Evolutionary conservation across 2,797 vertebrate species (phyloP).

Genomic region (Anguilla pacifica): DNA sequence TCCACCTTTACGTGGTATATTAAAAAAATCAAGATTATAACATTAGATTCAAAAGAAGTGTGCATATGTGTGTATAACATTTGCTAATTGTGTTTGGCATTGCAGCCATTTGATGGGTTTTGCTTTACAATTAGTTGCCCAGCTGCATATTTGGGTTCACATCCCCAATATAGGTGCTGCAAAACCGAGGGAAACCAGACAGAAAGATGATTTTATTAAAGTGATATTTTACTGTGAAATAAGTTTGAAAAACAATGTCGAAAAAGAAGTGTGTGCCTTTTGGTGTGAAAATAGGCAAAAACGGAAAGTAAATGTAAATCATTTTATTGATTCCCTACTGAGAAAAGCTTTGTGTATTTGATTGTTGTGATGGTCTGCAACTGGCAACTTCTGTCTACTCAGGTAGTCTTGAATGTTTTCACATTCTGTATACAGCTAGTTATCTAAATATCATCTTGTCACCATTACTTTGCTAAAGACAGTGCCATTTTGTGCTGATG

Average conservation of each 20-base stretch:
- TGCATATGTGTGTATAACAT: background rate
- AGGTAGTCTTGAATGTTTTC: background rate
- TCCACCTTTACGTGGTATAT: background rate
- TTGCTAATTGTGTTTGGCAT: background rate
- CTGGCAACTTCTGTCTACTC: background rate
- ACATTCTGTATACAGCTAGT: background rate
- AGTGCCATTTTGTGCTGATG: background rate
- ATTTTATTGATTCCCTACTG: slow-evolving; percentile 8
- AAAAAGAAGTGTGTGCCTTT: too few relatives aligned
- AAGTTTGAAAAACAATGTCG: background rate
- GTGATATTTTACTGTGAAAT: background rate
- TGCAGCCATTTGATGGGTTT: background rate
- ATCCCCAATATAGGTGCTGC: background rate
- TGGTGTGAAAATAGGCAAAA: background rate
- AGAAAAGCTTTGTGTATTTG: background rate
- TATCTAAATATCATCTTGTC: background rate
- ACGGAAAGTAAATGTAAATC: background rate
- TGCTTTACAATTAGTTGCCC: background rate
- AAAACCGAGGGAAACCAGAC: background rate
- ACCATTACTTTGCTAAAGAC: background rate
- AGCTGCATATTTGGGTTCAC: background rate
- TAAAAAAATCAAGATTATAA: background rate
- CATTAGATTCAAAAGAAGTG: background rate
- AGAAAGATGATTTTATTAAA: background rate
- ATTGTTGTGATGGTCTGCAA: background rate